phyloP scores from a whole-genome alignment of 1,140 invertebrate species.

The Heliconius congener region DNA sequence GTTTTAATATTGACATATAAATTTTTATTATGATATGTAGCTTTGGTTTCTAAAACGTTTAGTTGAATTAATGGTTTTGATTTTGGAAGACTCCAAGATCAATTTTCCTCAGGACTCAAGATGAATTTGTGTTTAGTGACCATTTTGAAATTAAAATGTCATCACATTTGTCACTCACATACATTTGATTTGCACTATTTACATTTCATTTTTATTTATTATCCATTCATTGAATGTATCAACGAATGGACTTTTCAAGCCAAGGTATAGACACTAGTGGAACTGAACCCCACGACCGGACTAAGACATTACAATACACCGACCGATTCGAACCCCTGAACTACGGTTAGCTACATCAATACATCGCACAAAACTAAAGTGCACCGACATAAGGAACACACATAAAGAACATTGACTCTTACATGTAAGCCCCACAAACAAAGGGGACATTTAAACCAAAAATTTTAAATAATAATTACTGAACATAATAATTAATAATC shows the following conservation, averaged over 20 bases:
- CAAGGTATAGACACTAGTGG: background rate
- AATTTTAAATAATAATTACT: background rate
- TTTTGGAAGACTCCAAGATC: background rate
- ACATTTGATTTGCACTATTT: background rate
- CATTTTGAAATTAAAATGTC: background rate
- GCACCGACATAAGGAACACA: background rate
- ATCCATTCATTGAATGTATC: background rate
- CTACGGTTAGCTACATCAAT: background rate
- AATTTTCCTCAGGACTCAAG: too few species aligned
- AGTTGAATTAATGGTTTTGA: background rate
- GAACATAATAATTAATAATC: background rate
- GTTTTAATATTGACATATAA: slow-evolving; percentile 26
- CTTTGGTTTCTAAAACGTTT: too few species aligned
- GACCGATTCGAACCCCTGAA: too few species aligned
- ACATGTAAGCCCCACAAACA: background rate
- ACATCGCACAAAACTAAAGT: slow-evolving; percentile 8
- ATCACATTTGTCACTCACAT: background rate
- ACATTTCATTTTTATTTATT: background rate
- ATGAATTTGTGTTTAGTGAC: background rate
- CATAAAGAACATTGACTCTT: background rate
- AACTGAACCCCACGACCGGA: background rate
- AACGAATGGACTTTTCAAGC: background rate
- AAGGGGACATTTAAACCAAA: slow-evolving; percentile 6
- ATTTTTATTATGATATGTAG: background rate
- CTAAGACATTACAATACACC: background rate